Conservation (phyloP, 2,113 vertebrate genomes). For the Oreocharis arfaki region DNA sequence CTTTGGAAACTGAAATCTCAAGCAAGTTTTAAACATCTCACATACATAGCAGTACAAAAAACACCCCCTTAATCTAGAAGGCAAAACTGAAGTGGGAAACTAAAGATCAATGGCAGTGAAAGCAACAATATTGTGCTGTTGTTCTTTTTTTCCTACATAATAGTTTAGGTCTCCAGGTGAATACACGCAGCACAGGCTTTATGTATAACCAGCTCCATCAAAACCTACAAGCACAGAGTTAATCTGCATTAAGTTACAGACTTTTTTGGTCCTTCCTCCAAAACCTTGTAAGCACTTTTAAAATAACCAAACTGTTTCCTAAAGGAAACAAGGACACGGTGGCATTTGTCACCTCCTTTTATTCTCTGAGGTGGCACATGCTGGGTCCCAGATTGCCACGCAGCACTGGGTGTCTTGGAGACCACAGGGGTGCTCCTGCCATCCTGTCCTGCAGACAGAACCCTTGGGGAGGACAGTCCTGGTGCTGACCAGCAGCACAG, state of each 20-base stretch:
- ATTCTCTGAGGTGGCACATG: neutral
- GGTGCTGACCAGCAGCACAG: neutral
- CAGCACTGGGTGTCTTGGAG: neutral
- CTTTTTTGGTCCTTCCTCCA: neutral
- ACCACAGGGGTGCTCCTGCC: neutral
- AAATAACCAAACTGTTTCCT: neutral
- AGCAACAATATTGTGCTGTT: neutral
- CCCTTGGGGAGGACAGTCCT: neutral
- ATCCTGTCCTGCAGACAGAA: neutral
- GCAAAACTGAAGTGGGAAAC: constrained; percentile 7
- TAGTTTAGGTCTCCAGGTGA: neutral
- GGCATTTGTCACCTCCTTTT: neutral
- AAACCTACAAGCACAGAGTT: neutral
- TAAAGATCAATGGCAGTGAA: neutral
- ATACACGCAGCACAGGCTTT: neutral
- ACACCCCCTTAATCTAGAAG: neutral
- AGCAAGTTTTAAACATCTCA: constrained; percentile 1
- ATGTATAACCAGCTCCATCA: neutral
- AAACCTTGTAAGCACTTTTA: neutral
- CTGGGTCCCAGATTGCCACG: neutral
- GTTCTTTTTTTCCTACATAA: neutral
- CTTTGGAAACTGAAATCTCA: constrained; percentile 18
- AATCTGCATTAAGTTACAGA: neutral
- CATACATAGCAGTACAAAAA: neutral
- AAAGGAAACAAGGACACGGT: neutral